Percentiles rank a stretch among this genome's conserved stretches.
Conservation (phyloP, 30 jellyfish, hydroid and myxozoan genomes). For the Cassiopea andromeda region DNA sequence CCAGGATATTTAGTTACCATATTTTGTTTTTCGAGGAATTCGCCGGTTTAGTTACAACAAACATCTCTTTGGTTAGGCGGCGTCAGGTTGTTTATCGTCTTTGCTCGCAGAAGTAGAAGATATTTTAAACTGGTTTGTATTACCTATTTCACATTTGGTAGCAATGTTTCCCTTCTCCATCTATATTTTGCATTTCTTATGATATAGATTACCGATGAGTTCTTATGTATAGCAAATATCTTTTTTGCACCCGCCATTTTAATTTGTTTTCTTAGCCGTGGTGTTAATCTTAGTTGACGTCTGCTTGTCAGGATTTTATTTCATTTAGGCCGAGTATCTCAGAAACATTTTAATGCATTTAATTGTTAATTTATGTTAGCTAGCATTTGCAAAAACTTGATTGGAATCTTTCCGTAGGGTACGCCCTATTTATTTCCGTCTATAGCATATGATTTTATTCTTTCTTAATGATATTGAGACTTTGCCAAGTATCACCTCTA, state of each 20-base stretch:
- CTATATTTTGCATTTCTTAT: not conserved
- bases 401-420: not conserved
- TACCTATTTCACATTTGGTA: not conserved
- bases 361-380: too few relatives aligned
- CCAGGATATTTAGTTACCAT: slow-evolving; percentile 23
- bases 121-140: not conserved
- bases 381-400: too few relatives aligned
- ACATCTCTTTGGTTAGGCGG: slow-evolving; percentile 6
- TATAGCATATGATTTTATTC: too few relatives aligned
- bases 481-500: too few relatives aligned
- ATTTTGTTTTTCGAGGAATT: slow-evolving; percentile 16
- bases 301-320: not conserved
- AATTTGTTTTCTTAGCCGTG: not conserved
- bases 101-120: slow-evolving; percentile 5
- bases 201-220: not conserved
- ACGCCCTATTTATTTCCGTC: not conserved
- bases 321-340: not conserved
- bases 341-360: too few relatives aligned
- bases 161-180: not conserved
- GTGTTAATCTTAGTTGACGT: not conserved
- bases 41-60: not conserved
- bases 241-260: not conserved
- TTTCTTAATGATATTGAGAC: too few relatives aligned
- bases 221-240: not conserved
- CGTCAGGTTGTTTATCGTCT: not conserved